phyloP scores from a whole-genome alignment of 2,113 vertebrate species.

The Piaya cayana region DNA sequence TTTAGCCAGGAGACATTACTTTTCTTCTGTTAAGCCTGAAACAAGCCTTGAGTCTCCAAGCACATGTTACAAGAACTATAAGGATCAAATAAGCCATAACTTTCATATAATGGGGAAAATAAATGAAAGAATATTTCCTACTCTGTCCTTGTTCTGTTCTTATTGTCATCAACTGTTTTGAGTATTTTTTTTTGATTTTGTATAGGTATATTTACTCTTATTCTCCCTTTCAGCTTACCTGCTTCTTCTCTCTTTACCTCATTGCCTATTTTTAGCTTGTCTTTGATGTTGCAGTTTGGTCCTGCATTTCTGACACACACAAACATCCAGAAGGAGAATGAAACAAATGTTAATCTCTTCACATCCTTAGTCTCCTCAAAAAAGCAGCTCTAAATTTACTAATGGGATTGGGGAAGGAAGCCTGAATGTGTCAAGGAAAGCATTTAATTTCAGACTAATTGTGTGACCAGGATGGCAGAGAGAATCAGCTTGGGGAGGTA shows the following conservation, averaged over 20 bases:
- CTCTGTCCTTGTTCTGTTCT: neutral
- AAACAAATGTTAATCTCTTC: constrained; percentile 36
- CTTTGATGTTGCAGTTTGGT: neutral
- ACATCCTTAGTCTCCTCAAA: constrained; percentile 17
- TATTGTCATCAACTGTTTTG: neutral
- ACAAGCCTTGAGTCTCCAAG: neutral
- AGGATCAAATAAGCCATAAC: neutral
- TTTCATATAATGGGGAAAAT: neutral
- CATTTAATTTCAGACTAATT: neutral
- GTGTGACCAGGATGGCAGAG: neutral
- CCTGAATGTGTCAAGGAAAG: constrained; percentile 16
- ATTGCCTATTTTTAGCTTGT: neutral
- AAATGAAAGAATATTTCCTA: neutral
- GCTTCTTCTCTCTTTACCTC: neutral
- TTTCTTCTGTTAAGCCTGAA: neutral
- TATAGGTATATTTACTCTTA: neutral
- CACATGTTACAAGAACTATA: neutral
- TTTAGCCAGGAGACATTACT: neutral
- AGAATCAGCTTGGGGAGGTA: neutral
- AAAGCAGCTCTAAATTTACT: constrained; percentile 31
- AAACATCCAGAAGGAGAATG: neutral
- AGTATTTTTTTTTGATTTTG: neutral
- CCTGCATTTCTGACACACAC: neutral
- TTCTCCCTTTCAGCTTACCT: neutral
- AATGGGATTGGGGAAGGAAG: constrained; percentile 64